These are phyloP conservation scores for Gryon sp. DNA, from an alignment of 1,140 invertebrate genomes.

Conservation along the genomic window DNA sequence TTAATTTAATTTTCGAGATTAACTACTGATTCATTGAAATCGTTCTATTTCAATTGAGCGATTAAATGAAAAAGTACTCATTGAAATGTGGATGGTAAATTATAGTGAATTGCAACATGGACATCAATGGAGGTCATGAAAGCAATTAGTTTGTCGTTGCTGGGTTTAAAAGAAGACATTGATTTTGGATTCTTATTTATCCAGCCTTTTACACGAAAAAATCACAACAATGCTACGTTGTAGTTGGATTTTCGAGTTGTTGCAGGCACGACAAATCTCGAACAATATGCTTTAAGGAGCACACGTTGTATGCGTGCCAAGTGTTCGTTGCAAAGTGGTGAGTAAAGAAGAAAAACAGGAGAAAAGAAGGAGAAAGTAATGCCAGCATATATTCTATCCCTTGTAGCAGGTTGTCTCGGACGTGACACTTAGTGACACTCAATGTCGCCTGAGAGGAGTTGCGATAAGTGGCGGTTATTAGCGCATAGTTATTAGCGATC, in stretches of 20 bases:
- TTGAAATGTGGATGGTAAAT: no score
- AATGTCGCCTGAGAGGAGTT: not conserved
- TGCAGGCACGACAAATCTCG: not conserved
- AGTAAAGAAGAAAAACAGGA: not conserved
- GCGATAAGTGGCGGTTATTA: conserved; percentile 3
- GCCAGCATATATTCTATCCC: no score
- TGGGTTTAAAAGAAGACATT: conserved; percentile 21
- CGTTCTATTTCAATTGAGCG: no score
- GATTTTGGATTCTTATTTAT: not conserved
- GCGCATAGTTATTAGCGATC: conserved; percentile 7
- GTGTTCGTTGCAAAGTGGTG: not conserved
- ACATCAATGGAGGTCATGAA: conserved; percentile 9
- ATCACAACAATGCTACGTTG: conserved; percentile 3
- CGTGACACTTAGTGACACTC: conserved; percentile 19
- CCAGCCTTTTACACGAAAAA: no score
- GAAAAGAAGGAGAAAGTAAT: no score
- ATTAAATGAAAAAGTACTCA: no score
- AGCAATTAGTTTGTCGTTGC: conserved; percentile 25
- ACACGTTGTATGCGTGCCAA: conserved; percentile 18
- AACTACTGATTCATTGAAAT: no score
- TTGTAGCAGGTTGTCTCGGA: not conserved
- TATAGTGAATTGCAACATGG: not conserved
- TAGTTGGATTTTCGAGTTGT: conserved; percentile 7
- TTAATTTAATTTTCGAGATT: no score
- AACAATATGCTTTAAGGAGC: conserved; percentile 3